These are phyloP conservation scores for Reinhardtius hippoglossoides DNA, from an alignment of 2,113 vertebrate genomes.

Conservation along the genomic window DNA sequence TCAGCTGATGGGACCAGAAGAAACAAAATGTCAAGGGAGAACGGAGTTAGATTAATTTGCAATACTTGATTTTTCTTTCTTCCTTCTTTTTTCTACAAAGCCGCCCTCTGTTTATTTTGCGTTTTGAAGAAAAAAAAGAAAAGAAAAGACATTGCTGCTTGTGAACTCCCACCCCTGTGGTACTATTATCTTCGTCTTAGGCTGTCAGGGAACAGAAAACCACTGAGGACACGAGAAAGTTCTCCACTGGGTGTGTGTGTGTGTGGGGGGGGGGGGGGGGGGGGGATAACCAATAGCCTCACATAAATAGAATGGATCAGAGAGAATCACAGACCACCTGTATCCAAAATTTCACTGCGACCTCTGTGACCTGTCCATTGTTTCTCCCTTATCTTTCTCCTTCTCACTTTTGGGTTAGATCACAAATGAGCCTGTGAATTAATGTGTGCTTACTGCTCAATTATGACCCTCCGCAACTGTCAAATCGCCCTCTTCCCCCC, in stretches of 20 bases:
- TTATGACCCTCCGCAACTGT: conserved; percentile 29
- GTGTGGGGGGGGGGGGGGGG: conserved; percentile 11
- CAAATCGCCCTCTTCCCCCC: conserved; percentile 35
- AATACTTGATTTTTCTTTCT: conserved; percentile 53
- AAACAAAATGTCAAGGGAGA: conserved; percentile 85
- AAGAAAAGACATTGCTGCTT: conserved; percentile 66
- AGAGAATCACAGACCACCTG: conserved; percentile 52
- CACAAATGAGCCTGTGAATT: conserved; percentile 20
- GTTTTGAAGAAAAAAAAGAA: conserved; percentile 62
- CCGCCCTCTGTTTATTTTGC: conserved; percentile 76
- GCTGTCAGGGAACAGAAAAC: conserved; percentile 60
- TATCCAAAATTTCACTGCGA: conserved; percentile 24
- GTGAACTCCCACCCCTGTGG: conserved; percentile 63
- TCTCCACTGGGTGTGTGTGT: conserved; percentile 23
- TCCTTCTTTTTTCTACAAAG: conserved; percentile 44
- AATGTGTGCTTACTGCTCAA: conserved; percentile 26
- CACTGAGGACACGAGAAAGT: conserved; percentile 56
- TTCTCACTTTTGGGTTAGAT: conserved; percentile 14
- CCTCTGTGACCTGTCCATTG: too few species aligned
- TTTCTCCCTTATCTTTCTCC: too few species aligned
- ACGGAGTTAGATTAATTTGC: conserved; percentile 87
- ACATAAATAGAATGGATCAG: conserved; percentile 44
- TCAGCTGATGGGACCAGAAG: conserved; percentile 88
- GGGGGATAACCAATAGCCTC: conserved; percentile 9
- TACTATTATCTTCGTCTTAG: conserved; percentile 69